A percentile compares a stretch with the other conserved stretches of the same genome.
These are phyloP conservation scores for Tringa solitaria DNA, from an alignment of 2,113 vertebrate genomes.

Conservation along the genomic window DNA sequence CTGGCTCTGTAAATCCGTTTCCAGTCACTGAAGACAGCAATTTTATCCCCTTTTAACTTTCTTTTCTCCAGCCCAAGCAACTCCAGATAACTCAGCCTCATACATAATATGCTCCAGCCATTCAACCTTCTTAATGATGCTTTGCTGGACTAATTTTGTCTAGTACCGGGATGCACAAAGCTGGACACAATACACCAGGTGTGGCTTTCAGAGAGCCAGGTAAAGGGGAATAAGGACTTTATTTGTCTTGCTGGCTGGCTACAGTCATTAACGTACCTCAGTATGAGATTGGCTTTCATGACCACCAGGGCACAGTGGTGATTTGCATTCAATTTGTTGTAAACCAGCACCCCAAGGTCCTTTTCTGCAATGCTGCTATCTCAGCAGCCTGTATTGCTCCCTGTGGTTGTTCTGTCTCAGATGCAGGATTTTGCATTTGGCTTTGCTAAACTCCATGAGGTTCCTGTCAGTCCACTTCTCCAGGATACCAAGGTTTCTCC, in stretches of 20 bases:
- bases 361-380: background rate
- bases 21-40: background rate
- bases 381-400: background rate
- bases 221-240: background rate
- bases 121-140: background rate
- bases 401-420: background rate
- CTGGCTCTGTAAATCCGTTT: background rate
- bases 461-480: background rate
- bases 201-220: background rate
- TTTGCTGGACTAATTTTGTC: background rate
- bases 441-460: background rate
- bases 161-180: background rate
- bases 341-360: background rate
- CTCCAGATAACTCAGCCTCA: background rate
- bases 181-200: background rate
- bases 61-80: background rate
- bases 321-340: background rate
- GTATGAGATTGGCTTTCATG: background rate
- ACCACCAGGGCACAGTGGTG: background rate
- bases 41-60: background rate
- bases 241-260: background rate
- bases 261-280: background rate
- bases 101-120: background rate
- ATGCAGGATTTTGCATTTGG: background rate
- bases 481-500: background rate